Base-by-base conservation (phyloP, 2,888 invertebrate species). In the Macrophya alboannulata region DNA sequence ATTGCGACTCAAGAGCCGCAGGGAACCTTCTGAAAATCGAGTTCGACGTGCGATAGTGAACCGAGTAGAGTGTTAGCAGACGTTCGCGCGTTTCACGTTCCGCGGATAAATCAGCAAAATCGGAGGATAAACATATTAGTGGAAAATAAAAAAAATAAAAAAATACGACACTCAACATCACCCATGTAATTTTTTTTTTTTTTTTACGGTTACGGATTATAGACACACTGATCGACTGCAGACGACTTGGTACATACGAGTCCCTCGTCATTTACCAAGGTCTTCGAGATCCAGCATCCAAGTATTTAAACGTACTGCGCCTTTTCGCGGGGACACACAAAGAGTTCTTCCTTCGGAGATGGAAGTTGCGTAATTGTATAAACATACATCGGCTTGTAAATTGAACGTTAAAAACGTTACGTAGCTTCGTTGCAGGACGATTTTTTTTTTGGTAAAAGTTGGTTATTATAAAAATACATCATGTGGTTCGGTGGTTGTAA, bases 251-350 rank as follows among this genome's bases (percentile, higher is more conserved):
- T 40, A n/a, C 31, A 9, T 31, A 31, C n/a, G 31, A 59, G 62
- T 87, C 87, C 88, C 87, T 88, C 89, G 88, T 88, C 87, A 86
- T 86, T 86, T 85, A 89, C 84, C 89, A 89, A 90, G 89, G 89
- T 85, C 88, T 87, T 86, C 82, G 85, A 87, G 86, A 88, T 89
- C 87, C 89, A 31, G 37, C 68, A 68, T 89, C 88, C 82, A 86
- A 87, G 87, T 88, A 89, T 90, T 89, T 90, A 89, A 87, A 87
- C 88, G 86, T 82, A 86, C 72, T 62, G 76, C 84, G 85, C 59
- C 71, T 84, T 62, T 85, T 74, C 84, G 83, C 59, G 21, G 85
- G 48, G 65, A 83, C 84, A 84, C 85, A 81, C 84, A 85, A 51
- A 43, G 21, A 48, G 37, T 43, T 82, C 81, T 87, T 86, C 87